Evolutionary conservation across 2,797 vertebrate species (phyloP).

Genomic region (Anableps anableps): DNA sequence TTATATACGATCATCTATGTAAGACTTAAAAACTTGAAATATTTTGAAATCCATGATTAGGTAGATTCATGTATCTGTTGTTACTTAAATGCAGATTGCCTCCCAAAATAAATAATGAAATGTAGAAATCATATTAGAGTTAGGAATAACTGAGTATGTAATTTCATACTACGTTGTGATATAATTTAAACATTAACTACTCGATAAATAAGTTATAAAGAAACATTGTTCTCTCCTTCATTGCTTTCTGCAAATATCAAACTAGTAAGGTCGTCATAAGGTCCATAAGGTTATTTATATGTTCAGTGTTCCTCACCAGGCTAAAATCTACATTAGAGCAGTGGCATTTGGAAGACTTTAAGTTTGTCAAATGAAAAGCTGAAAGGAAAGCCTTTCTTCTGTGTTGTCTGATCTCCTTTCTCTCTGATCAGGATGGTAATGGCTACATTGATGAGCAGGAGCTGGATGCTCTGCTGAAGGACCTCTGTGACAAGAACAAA

Average conservation of each 20-base stretch:
- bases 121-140: not conserved
- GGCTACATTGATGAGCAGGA: conserved; percentile 96
- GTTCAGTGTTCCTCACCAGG: not conserved
- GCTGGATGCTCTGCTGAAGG: conserved; percentile 93
- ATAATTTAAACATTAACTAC: not conserved
- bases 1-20: not conserved
- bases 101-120: not conserved
- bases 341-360: not conserved
- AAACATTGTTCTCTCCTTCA: not conserved
- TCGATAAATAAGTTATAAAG: not conserved
- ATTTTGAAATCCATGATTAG: not conserved
- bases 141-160: not conserved
- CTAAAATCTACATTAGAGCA: not conserved
- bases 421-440: conserved; percentile 86
- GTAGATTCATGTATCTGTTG: not conserved
- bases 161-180: not conserved
- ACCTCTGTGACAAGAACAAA: conserved; percentile 95
- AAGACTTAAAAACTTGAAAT: not conserved
- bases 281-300: not conserved
- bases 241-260: not conserved
- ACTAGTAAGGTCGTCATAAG: not conserved
- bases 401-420: conserved; percentile 15
- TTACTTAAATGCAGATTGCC: not conserved
- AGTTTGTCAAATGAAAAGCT: not conserved
- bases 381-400: not conserved